Conservation (phyloP, 2,888 invertebrate species). For the Pammene aurita region DNA sequence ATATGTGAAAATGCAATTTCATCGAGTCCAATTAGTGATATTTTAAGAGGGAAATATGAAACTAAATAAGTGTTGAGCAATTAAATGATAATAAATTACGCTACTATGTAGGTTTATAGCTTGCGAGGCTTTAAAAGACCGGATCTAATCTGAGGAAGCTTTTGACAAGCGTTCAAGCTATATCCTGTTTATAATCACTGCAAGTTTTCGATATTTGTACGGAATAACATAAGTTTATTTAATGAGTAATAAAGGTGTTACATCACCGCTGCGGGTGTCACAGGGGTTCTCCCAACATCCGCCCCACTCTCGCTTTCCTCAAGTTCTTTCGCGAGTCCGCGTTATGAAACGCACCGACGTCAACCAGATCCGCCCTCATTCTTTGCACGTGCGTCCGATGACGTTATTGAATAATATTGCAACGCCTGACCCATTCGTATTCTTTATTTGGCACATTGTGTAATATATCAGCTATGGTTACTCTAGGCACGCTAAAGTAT, state of each 20-base stretch:
- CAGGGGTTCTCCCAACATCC: constrained; percentile 56
- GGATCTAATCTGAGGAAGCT: constrained; percentile 14
- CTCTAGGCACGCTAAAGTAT: constrained; percentile 49
- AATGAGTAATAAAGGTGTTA: constrained; percentile 32
- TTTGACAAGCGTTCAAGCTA: constrained; percentile 1
- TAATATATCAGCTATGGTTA: constrained; percentile 57
- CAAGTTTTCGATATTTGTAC: constrained; percentile 2
- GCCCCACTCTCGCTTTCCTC: constrained; percentile 61
- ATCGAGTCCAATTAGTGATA: constrained; percentile 58
- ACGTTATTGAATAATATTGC: constrained; percentile 57
- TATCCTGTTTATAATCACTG: background rate
- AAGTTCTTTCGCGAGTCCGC: constrained; percentile 46
- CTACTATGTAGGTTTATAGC: constrained; percentile 20
- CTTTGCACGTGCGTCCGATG: constrained; percentile 56
- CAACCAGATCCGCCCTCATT: constrained; percentile 63
- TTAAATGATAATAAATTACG: constrained; percentile 35
- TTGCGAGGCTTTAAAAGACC: constrained; percentile 18
- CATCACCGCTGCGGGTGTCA: constrained; percentile 42
- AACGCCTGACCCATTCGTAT: constrained; percentile 60
- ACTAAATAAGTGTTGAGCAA: constrained; percentile 39
- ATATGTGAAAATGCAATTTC: constrained; percentile 69
- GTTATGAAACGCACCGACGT: constrained; percentile 65
- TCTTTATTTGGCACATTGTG: constrained; percentile 60
- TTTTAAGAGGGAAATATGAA: constrained; percentile 50
- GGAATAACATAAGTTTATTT: constrained; percentile 9